These are phyloP conservation scores for Julus scandinavius DNA, from an alignment of 2,888 invertebrate genomes.

Conservation along the genomic window DNA sequence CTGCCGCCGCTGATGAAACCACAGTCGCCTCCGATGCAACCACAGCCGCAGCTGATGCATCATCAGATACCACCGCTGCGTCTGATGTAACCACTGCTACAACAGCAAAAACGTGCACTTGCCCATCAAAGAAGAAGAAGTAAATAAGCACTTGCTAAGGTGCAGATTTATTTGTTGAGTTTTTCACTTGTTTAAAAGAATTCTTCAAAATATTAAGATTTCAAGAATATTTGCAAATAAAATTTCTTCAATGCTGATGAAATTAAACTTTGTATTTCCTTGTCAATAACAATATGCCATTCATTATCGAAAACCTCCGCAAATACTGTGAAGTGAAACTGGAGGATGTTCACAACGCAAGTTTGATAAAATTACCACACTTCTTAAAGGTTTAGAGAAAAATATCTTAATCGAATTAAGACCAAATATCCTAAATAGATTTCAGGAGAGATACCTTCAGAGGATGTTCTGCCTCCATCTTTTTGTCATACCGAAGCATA, in stretches of 20 bases:
- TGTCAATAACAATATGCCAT: too few relatives aligned
- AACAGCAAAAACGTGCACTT: background rate
- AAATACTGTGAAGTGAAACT: too few relatives aligned
- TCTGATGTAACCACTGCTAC: background rate
- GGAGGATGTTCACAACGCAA: too few relatives aligned
- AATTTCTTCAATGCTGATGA: background rate
- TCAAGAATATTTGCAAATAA: background rate
- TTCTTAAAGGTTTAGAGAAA: too few relatives aligned
- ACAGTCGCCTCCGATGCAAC: background rate
- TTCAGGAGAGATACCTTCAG: too few relatives aligned
- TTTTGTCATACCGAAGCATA: too few relatives aligned
- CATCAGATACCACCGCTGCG: background rate
- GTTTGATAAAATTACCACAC: too few relatives aligned
- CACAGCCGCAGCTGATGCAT: background rate
- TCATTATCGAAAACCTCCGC: too few relatives aligned
- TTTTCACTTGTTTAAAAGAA: background rate
- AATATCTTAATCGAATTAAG: too few relatives aligned
- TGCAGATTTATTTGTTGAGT: background rate
- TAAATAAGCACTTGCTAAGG: background rate
- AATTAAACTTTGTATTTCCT: background rate
- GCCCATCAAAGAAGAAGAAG: background rate
- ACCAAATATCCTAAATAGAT: too few relatives aligned
- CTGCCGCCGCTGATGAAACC: too few relatives aligned
- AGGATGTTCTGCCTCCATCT: too few relatives aligned
- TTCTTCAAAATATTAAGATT: background rate